Conservation (phyloP, 2,113 vertebrate species). For the Labrus mixtus region DNA sequence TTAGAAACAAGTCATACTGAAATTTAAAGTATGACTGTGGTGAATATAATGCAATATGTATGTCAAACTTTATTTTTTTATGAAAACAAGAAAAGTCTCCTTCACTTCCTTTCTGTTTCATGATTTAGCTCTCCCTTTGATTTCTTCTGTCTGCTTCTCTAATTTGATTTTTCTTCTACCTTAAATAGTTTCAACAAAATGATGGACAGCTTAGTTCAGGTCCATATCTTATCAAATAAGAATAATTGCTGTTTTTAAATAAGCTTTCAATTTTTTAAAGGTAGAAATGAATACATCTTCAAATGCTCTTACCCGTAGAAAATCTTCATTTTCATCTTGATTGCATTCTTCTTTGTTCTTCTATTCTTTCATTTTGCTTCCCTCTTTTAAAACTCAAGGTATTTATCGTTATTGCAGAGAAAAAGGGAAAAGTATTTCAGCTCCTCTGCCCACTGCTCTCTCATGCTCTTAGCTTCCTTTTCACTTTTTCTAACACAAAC, state of each 20-base stretch:
- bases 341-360: background rate
- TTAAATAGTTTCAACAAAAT: background rate
- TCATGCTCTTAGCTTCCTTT: conserved; percentile 69
- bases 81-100: conserved; percentile 6
- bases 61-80: conserved; percentile 11
- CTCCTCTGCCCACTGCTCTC: conserved; percentile 56
- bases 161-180: conserved; percentile 1
- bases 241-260: background rate
- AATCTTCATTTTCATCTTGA: background rate
- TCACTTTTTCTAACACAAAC: conserved; percentile 60
- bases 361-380: conserved; percentile 8
- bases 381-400: conserved; percentile 39
- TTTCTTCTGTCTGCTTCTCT: background rate
- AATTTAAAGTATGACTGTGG: conserved; percentile 39
- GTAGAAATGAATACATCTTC: background rate
- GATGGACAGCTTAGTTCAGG: conserved; percentile 6
- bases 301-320: background rate
- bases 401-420: too few species aligned
- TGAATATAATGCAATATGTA: conserved; percentile 14
- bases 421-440: conserved; percentile 52
- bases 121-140: background rate
- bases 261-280: conserved; percentile 1
- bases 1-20: conserved; percentile 45
- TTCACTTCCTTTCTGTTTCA: background rate
- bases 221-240: background rate